Percentiles rank a stretch among this genome's conserved stretches.
phyloP scores from a whole-genome alignment of 2,113 vertebrate species.

The Nyctibius bracteatus region DNA sequence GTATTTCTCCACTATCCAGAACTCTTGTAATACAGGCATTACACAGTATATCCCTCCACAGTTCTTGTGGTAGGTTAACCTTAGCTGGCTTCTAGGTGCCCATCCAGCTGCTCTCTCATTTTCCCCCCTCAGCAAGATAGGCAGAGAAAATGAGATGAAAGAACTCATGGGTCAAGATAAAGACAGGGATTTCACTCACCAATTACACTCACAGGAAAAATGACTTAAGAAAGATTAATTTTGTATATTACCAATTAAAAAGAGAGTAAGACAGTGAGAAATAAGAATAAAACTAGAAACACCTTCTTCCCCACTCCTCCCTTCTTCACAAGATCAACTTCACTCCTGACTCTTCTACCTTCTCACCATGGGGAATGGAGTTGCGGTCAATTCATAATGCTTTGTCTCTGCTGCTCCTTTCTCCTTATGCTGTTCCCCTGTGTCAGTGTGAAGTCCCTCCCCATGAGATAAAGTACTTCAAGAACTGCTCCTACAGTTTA shows the following conservation, averaged over 20 bases:
- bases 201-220: not conserved
- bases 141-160: not conserved
- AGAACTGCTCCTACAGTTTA: not conserved
- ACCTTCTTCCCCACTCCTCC: fast-evolving
- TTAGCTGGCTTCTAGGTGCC: not conserved
- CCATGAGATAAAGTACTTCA: not conserved
- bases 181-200: not conserved
- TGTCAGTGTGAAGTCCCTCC: not conserved
- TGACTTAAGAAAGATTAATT: not conserved
- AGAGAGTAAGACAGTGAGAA: not conserved
- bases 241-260: not conserved
- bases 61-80: not conserved
- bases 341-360: not conserved
- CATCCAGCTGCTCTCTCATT: not conserved
- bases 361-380: not conserved
- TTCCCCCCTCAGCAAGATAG: not conserved
- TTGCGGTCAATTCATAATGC: not conserved
- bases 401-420: not conserved
- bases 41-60: not conserved
- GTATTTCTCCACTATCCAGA: not conserved
- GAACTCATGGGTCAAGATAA: not conserved
- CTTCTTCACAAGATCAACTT: not conserved
- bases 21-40: not conserved
- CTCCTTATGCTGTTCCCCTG: not conserved
- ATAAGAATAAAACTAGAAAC: not conserved